These are phyloP conservation scores for Tinamus major DNA, from an alignment of 2,797 vertebrate genomes.

Conservation along the genomic window DNA sequence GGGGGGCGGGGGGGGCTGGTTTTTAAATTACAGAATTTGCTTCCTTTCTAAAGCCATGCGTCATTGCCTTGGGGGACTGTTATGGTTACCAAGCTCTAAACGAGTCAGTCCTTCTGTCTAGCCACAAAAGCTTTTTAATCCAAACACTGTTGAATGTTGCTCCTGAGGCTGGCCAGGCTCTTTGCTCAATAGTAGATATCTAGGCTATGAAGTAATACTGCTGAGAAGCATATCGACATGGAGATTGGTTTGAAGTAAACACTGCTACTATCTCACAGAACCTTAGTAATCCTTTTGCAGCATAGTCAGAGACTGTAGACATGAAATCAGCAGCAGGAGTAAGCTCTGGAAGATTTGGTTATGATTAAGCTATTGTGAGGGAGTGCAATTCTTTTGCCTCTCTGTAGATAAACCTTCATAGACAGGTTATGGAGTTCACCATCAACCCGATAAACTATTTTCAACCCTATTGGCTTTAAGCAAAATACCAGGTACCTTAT, in stretches of 20 bases:
- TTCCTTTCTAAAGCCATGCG: conserved; percentile 51
- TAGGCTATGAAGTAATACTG: conserved; percentile 59
- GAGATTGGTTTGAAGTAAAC: background rate
- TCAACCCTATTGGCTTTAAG: background rate
- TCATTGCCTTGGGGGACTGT: conserved; percentile 73
- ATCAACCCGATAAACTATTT: background rate
- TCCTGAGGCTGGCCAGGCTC: conserved; percentile 8
- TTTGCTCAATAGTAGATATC: conserved; percentile 21
- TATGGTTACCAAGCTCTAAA: conserved; percentile 31
- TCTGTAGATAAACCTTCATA: conserved; percentile 3
- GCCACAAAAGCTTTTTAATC: conserved; percentile 57
- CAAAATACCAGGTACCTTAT: conserved; percentile 25
- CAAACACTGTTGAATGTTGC: conserved; percentile 35
- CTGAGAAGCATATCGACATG: background rate
- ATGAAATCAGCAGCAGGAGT: conserved; percentile 15
- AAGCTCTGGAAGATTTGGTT: conserved; percentile 22
- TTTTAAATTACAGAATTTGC: conserved; percentile 71
- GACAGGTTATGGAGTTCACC: background rate
- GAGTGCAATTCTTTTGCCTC: background rate
- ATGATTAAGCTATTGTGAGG: background rate
- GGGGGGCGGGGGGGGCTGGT: conserved; percentile 43
- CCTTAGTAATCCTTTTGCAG: conserved; percentile 25
- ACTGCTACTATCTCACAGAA: conserved; percentile 11
- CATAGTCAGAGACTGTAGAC: background rate
- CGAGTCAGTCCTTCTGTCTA: conserved; percentile 60